Evolutionary conservation across 2,113 vertebrate species (phyloP).

Genomic region (Trichechus manatus): DNA sequence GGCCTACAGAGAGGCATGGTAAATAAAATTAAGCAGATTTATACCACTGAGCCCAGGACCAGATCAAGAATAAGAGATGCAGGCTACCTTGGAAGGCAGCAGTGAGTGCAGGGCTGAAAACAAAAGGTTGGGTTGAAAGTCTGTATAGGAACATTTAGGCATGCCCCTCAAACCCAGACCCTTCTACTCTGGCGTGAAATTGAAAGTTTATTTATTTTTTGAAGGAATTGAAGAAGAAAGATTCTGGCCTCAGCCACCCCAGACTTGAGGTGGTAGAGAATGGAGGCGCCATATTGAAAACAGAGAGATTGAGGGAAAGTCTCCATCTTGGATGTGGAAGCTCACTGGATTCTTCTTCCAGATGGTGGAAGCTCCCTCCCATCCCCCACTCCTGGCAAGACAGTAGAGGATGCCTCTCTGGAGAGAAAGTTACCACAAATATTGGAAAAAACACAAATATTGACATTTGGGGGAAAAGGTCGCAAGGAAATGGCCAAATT

Average conservation of each 20-base stretch:
- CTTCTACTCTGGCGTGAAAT: not conserved
- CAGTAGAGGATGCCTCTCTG: not conserved
- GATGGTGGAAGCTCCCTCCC: not conserved
- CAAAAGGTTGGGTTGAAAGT: not conserved
- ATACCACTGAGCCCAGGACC: rapidly evolving
- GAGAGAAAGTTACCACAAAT: not conserved
- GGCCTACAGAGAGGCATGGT: not conserved
- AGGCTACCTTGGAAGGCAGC: not conserved
- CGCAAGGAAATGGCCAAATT: not conserved
- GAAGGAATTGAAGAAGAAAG: not conserved
- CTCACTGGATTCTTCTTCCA: not conserved
- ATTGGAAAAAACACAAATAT: not conserved
- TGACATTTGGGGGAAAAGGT: not conserved
- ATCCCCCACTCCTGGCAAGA: not conserved
- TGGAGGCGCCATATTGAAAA: not conserved
- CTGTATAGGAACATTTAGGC: not conserved
- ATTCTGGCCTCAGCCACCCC: not conserved
- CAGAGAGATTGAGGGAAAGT: not conserved
- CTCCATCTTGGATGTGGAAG: not conserved
- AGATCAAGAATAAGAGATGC: not conserved
- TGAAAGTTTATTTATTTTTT: not conserved
- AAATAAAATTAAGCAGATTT: not conserved
- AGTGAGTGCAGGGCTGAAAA: not conserved
- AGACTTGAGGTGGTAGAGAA: not conserved
- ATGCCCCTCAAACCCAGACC: not conserved